Evolutionary conservation across 1,140 invertebrate species (phyloP).

Genomic region (Eupeodes corollae): DNA sequence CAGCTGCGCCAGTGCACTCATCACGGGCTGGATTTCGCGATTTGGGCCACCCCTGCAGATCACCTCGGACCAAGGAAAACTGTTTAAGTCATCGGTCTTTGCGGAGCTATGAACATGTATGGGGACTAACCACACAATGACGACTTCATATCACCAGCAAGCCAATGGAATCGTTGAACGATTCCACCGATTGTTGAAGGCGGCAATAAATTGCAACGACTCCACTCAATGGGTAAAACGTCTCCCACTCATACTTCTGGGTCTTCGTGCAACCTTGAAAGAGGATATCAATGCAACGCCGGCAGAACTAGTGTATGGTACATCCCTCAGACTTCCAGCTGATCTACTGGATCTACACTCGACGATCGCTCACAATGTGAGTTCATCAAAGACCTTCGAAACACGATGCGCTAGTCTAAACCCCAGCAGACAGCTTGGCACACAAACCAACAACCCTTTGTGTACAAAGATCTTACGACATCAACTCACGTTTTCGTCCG

Average conservation of each 20-base stretch:
- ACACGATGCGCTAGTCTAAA: background rate
- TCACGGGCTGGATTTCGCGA: background rate
- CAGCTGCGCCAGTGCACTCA: background rate
- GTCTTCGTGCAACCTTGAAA: constrained; percentile 8
- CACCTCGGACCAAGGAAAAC: background rate
- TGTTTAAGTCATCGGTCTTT: background rate
- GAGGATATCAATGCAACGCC: constrained; percentile 11
- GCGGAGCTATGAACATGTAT: background rate
- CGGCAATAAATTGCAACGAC: constrained; percentile 14
- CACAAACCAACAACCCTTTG: background rate
- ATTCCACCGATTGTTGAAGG: constrained; percentile 31
- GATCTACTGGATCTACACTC: background rate
- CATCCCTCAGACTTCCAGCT: too few relatives aligned
- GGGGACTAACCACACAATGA: too few relatives aligned
- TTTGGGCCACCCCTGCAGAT: background rate
- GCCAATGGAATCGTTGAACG: constrained; percentile 26
- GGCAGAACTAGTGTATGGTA: constrained; percentile 30
- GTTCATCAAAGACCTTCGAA: background rate
- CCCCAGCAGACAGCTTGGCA: background rate
- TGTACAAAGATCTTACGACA: background rate
- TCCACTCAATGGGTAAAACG: constrained; percentile 8
- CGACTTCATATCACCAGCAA: constrained; percentile 29
- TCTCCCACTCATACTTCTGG: constrained; percentile 15
- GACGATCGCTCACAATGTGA: background rate
- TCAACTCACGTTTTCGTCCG: constrained; percentile 4